Conservation (phyloP, 2,797 vertebrate genomes). For the Antennarius maculatus region DNA sequence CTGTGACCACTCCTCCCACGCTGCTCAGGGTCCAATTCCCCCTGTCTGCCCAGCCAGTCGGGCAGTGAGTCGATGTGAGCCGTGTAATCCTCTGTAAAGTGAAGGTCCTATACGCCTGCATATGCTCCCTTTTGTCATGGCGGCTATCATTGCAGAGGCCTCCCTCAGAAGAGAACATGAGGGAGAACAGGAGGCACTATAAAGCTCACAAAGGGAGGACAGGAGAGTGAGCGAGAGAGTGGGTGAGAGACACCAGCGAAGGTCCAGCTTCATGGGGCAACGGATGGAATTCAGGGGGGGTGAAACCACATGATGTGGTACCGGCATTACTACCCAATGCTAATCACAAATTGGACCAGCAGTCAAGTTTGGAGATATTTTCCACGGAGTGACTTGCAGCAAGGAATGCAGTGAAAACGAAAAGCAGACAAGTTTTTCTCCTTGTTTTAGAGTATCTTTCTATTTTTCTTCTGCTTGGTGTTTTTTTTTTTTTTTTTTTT, state of each 20-base stretch:
- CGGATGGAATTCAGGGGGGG: slow-evolving; percentile 42
- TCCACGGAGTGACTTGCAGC: slow-evolving; percentile 34
- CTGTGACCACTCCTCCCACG: slow-evolving; percentile 54
- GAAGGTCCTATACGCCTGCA: slow-evolving; percentile 45
- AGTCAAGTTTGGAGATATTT: slow-evolving; percentile 46
- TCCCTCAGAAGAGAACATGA: slow-evolving; percentile 61
- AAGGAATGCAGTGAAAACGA: slow-evolving; percentile 51
- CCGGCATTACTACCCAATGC: slow-evolving; percentile 36
- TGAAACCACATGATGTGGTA: slow-evolving; percentile 67
- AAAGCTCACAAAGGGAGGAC: slow-evolving; percentile 53
- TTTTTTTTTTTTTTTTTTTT: slow-evolving; percentile 27
- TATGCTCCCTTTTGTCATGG: slow-evolving; percentile 63
- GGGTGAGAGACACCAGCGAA: slow-evolving; percentile 35
- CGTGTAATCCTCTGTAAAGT: slow-evolving; percentile 63
- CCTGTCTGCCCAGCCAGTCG: slow-evolving; percentile 42
- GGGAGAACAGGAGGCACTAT: slow-evolving; percentile 60
- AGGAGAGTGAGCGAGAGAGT: slow-evolving; percentile 17
- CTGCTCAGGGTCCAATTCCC: slow-evolving; percentile 52
- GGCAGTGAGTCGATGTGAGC: slow-evolving; percentile 40
- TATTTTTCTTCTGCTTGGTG: slow-evolving; percentile 15
- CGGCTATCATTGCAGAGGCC: slow-evolving; percentile 55
- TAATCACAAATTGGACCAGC: slow-evolving; percentile 47
- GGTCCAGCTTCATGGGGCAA: slow-evolving; percentile 33
- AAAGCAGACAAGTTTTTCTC: neutral
- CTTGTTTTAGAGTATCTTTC: slow-evolving; percentile 29